A percentile compares a stretch with the other conserved stretches of the same genome.
phyloP scores from a whole-genome alignment of 1,140 invertebrate species.

The Marisa cornuarietis region DNA sequence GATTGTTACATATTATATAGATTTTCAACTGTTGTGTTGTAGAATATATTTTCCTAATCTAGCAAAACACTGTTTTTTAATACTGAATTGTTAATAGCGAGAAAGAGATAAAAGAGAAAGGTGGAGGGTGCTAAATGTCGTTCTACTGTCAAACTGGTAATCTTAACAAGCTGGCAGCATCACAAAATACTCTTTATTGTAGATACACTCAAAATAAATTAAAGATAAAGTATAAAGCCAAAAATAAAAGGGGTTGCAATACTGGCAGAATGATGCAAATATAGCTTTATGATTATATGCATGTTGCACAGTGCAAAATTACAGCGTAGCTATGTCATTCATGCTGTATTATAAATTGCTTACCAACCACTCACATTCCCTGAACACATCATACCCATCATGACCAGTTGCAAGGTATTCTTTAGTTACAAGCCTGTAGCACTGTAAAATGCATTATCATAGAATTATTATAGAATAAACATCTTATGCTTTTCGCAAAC shows the following conservation, averaged over 20 bases:
- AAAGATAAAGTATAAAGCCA: too few species aligned
- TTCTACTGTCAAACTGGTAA: too few species aligned
- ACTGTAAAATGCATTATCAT: constrained; percentile 45
- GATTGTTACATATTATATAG: not conserved
- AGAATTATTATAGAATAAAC: constrained; percentile 1
- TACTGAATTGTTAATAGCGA: constrained; percentile 8
- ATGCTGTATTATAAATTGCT: constrained; percentile 45
- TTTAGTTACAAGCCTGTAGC: constrained; percentile 84
- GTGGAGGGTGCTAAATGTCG: too few species aligned
- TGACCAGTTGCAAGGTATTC: constrained; percentile 78
- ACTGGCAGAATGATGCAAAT: too few species aligned
- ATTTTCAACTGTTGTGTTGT: not conserved
- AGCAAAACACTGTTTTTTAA: not conserved
- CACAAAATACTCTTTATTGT: too few species aligned
- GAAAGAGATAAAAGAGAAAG: not conserved
- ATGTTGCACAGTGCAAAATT: too few species aligned
- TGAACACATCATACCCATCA: constrained; percentile 86
- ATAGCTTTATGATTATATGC: too few species aligned
- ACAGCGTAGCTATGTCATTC: too few species aligned
- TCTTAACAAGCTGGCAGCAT: too few species aligned
- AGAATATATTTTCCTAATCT: not conserved
- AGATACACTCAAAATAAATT: too few species aligned
- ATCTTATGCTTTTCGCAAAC: not conserved
- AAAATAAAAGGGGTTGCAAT: too few species aligned
- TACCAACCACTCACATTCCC: constrained; percentile 74